Conservation (phyloP, 2,113 vertebrate species). For the Dromiciops gliroides region DNA sequence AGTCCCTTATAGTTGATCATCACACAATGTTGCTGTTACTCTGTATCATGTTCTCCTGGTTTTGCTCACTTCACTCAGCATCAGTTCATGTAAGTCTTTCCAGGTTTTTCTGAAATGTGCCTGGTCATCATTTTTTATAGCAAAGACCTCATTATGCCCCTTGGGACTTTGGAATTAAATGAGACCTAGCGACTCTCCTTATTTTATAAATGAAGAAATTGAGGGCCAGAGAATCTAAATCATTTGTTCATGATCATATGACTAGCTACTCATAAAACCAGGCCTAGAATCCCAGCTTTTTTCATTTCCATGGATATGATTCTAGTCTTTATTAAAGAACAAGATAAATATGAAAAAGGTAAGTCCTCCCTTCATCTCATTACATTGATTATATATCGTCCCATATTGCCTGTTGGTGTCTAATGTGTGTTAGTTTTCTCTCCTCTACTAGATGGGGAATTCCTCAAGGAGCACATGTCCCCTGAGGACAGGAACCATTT, state of each 20-base stretch:
- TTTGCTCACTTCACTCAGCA: too few species aligned
- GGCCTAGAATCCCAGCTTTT: neutral
- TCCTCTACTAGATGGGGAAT: neutral
- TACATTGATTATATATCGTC: neutral
- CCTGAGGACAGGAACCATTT: fast-evolving
- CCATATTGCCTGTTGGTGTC: fast-evolving
- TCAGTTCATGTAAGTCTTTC: too few species aligned
- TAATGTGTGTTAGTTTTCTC: fast-evolving
- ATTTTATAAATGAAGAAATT: neutral
- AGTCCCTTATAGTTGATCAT: too few species aligned
- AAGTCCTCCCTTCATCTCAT: neutral
- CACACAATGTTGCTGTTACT: too few species aligned
- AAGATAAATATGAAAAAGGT: neutral
- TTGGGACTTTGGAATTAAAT: neutral
- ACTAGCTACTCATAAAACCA: fast-evolving
- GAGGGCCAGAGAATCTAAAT: neutral
- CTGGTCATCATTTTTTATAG: too few species aligned
- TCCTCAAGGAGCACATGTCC: neutral
- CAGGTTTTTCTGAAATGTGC: too few species aligned
- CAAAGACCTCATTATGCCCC: neutral
- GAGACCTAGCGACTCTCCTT: neutral
- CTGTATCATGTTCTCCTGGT: too few species aligned
- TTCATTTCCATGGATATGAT: neutral
- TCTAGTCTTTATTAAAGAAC: neutral
- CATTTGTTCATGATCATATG: neutral